Evolutionary conservation across 2,797 vertebrate species (phyloP).

Genomic region (Enteromius thamalakanensis): DNA sequence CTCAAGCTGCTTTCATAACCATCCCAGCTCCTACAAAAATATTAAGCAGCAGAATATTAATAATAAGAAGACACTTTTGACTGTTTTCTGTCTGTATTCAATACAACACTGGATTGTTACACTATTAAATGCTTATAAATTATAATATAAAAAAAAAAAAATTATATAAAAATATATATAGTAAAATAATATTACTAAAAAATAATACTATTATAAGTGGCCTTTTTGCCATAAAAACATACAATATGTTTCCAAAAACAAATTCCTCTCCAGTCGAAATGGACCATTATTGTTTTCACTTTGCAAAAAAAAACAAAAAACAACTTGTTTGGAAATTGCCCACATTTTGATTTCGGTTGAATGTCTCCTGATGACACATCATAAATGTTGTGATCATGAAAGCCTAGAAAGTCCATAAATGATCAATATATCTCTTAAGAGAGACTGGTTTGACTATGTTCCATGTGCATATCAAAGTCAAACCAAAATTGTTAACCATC

Average conservation of each 20-base stretch:
- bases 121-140: too few relatives aligned
- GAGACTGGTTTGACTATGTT: background rate
- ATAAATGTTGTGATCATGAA: background rate
- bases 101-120: too few relatives aligned
- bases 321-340: too few relatives aligned
- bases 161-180: too few relatives aligned
- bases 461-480: background rate
- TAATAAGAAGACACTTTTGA: background rate
- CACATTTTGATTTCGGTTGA: background rate
- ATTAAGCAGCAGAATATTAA: background rate
- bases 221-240: background rate
- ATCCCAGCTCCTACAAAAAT: background rate
- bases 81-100: too few relatives aligned
- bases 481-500: background rate
- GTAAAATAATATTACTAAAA: too few relatives aligned
- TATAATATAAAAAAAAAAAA: too few relatives aligned
- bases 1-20: background rate
- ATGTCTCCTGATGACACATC: background rate
- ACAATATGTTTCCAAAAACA: background rate
- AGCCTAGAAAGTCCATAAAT: background rate
- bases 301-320: background rate
- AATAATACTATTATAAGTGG: too few relatives aligned
- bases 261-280: background rate
- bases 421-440: background rate
- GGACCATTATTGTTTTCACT: background rate